Evolutionary conservation across 1,140 invertebrate species (phyloP).

Genomic region (Mamestra configurata): DNA sequence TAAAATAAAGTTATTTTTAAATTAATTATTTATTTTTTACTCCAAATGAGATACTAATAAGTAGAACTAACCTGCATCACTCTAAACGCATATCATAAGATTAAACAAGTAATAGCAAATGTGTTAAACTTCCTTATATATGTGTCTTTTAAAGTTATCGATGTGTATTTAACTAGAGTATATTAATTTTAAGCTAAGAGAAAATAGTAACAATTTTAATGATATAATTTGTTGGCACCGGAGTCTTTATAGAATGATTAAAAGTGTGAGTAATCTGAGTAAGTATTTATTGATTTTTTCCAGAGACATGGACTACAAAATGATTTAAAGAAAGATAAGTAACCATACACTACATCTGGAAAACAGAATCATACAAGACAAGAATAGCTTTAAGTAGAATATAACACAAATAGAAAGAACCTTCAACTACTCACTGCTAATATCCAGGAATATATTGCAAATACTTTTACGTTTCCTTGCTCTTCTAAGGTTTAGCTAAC

Average conservation of each 20-base stretch:
- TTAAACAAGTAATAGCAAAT: conserved; percentile 44
- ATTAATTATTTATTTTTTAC: conserved; percentile 18
- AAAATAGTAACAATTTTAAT: not conserved
- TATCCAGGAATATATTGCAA: not conserved
- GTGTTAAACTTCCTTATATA: conserved; percentile 44
- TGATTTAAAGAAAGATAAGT: conserved; percentile 25
- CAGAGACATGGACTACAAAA: conserved; percentile 20
- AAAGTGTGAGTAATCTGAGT: conserved; percentile 12
- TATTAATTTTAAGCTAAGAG: conserved; percentile 32
- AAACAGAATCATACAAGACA: not conserved
- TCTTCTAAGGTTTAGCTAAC: not conserved
- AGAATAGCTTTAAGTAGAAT: not conserved
- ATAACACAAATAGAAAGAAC: not conserved
- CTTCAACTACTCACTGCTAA: not conserved
- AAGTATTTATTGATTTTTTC: conserved; percentile 1
- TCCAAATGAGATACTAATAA: conserved; percentile 30
- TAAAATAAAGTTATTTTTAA: too few species aligned
- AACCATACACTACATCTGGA: conserved; percentile 2
- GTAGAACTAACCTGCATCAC: conserved; percentile 51
- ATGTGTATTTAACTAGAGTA: conserved; percentile 50
- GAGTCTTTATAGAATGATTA: conserved; percentile 22
- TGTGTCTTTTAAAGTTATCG: conserved; percentile 50
- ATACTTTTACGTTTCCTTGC: not conserved
- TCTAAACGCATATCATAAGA: conserved; percentile 47
- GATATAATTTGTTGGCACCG: conserved; percentile 35